phyloP scores from a whole-genome alignment of 2,888 invertebrate genomes.

The Drosophila stalkeri region DNA sequence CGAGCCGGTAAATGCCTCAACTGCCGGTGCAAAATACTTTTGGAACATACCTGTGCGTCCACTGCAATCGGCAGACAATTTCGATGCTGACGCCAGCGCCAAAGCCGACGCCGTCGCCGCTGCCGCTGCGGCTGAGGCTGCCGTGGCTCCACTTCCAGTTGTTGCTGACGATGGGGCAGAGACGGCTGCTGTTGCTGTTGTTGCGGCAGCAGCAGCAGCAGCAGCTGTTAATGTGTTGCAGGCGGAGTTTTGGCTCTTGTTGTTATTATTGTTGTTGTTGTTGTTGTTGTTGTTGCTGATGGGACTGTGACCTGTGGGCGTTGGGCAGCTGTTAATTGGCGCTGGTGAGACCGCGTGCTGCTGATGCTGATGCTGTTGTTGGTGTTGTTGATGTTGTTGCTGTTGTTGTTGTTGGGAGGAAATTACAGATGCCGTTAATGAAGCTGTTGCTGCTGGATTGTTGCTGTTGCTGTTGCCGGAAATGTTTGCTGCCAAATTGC shows the following conservation, averaged over 20 bases:
- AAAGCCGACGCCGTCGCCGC: constrained; percentile 42
- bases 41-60: constrained; percentile 88
- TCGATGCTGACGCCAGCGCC: constrained; percentile 70
- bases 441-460: constrained; percentile 65
- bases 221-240: constrained; percentile 72
- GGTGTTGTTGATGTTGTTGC: constrained; percentile 58
- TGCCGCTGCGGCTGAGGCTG: constrained; percentile 46
- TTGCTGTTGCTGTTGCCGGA: constrained; percentile 62
- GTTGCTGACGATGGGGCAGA: constrained; percentile 47
- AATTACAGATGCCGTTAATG: constrained; percentile 76
- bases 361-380: constrained; percentile 56
- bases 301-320: constrained; percentile 72
- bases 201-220: constrained; percentile 54
- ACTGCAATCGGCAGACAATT: constrained; percentile 86
- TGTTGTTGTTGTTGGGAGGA: constrained; percentile 62
- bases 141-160: constrained; percentile 53
- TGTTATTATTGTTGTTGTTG: constrained; percentile 50
- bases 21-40: constrained; percentile 80
- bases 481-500: constrained; percentile 60
- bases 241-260: constrained; percentile 67
- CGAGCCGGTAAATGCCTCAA: constrained; percentile 76
- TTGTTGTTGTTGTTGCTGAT: constrained; percentile 47
- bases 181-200: constrained; percentile 41
- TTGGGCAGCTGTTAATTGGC: constrained; percentile 78
- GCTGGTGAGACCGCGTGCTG: constrained; percentile 63